Evolutionary conservation across 2,888 invertebrate genomes (phyloP).

Genomic region (Nemotelus pantherinus): DNA sequence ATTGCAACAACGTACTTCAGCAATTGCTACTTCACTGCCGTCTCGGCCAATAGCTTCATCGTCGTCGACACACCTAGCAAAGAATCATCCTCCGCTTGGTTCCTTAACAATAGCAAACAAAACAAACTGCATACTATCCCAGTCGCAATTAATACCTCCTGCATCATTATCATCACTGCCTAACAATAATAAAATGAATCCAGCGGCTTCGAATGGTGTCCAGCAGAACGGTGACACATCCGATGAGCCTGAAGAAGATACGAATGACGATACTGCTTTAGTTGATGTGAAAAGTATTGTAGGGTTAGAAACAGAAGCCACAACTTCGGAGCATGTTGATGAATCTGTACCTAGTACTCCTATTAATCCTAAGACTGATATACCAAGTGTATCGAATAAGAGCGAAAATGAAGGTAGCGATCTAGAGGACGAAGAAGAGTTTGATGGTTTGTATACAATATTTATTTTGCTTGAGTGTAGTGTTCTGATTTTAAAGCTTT

Average conservation of each 20-base stretch:
- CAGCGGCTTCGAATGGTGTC: slow-evolving; percentile 17
- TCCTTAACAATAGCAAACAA: slow-evolving; percentile 62
- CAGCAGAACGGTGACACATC: neutral
- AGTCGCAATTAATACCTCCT: slow-evolving; percentile 51
- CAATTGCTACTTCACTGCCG: neutral
- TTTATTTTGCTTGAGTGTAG: neutral
- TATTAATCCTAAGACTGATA: slow-evolving; percentile 32
- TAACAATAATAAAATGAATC: neutral
- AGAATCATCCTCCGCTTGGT: slow-evolving; percentile 13
- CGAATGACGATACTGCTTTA: neutral
- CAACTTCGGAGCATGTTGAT: slow-evolving; percentile 3
- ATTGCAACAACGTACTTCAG: slow-evolving; percentile 4
- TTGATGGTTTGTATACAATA: slow-evolving; percentile 32
- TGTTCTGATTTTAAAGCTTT: too few species aligned
- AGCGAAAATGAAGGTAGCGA: slow-evolving; percentile 42
- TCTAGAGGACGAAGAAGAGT: slow-evolving; percentile 42
- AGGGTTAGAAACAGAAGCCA: neutral
- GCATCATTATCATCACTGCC: slow-evolving; percentile 13
- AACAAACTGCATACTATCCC: slow-evolving; percentile 58
- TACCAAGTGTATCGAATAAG: slow-evolving; percentile 30
- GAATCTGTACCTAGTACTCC: slow-evolving; percentile 2
- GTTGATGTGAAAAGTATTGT: neutral
- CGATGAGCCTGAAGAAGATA: neutral
- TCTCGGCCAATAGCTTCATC: slow-evolving; percentile 7
- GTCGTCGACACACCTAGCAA: neutral